Evolutionary conservation across 2,113 vertebrate species (phyloP), one percentile per base, ranked within the genome.

Genomic region (Rhegmatorhina hoffmannsi): DNA sequence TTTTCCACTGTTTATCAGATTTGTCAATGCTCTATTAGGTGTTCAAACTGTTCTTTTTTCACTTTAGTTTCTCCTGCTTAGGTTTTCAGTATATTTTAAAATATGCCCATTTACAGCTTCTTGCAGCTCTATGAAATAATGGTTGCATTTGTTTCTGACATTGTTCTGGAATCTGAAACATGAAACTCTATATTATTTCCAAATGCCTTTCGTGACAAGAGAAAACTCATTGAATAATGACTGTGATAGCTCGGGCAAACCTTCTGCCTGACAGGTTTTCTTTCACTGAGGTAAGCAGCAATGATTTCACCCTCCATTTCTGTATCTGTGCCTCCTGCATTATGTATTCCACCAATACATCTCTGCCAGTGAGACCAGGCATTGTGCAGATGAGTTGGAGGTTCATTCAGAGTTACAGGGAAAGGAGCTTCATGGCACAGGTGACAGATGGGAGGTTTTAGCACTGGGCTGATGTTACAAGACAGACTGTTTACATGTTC

Each of bases 121-220:
- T 49, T 83, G 64, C 34, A 73, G n/a, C 8, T 44, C 17, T 29
- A 78, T 44, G 72, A 93, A 90, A 85, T 93, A 93, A 90, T 77
- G n/a, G 29, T 59, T 85, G 86, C 63, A 84, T 94, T 93, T 95
- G 31, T 72, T 94, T 84, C 75, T 88, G 75, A 64, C 78, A 59
- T 62, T 74, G 55, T 59, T 84, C 68, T 59, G 64, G 56, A 95
- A 83, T n/a, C 12, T 59, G 85, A 94, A 95, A 89, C 47, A 59
- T 1, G 2, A 92, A 95, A 77, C 49, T 70, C 31, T 70, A 0
- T 36, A 87, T 94, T 85, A 85, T 84, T 90, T 88, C 75, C 43
- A 80, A 94, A 95, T 47, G 59, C 23, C 55, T 88, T 70, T 74
- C 34, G 28, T 23, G 76, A 70, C 74, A 91, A 59, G 12, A 70